phyloP scores from a whole-genome alignment of 2,888 invertebrate genomes.

The Omphaloscelis lunosa region DNA sequence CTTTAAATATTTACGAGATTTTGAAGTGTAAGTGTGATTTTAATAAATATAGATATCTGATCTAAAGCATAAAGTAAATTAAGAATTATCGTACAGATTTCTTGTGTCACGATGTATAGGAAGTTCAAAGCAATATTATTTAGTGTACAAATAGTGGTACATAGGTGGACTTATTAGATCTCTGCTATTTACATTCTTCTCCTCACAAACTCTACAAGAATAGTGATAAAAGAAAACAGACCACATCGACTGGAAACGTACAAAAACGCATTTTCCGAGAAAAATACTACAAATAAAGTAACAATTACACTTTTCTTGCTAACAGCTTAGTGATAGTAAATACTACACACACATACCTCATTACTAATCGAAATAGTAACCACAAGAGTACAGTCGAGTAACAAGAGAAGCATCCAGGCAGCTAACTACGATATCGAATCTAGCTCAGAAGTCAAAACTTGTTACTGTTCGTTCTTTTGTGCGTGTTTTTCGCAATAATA shows the following conservation, averaged over 20 bases:
- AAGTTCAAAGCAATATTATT: no score
- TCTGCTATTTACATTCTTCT: no score
- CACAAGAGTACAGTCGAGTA: constrained; percentile 12
- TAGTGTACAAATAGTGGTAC: no score
- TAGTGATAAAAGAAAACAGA: not conserved
- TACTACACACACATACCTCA: constrained; percentile 46
- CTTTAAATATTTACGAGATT: not conserved
- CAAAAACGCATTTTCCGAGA: not conserved
- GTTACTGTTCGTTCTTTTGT: not conserved
- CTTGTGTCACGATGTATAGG: no score
- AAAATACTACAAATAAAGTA: not conserved
- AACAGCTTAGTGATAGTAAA: constrained; percentile 43
- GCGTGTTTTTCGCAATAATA: not conserved
- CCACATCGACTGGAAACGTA: not conserved
- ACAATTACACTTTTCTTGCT: constrained; percentile 12
- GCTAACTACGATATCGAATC: not conserved
- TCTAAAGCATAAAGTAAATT: not conserved
- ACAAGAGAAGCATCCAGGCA: not conserved
- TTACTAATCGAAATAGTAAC: constrained; percentile 27
- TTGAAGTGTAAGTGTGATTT: not conserved
- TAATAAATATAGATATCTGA: not conserved
- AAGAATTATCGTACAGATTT: no score
- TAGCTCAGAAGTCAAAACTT: not conserved
- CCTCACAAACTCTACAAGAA: no score
- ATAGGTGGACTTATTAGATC: no score